A percentile compares a stretch with the other conserved stretches of the same genome.
Conservation (phyloP, 1,140 invertebrate genomes). For the Cyclina sinensis region DNA sequence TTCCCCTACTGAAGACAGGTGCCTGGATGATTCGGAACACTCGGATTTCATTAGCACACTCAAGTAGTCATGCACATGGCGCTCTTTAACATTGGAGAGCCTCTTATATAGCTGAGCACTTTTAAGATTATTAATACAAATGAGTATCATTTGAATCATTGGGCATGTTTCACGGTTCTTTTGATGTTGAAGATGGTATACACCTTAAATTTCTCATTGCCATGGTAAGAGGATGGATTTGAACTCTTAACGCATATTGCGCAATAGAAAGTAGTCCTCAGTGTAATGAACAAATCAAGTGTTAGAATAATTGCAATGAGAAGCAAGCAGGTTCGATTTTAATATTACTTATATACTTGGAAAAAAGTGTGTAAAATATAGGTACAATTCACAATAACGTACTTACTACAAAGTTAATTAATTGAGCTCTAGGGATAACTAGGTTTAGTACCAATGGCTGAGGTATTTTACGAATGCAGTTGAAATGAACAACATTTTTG, state of each 20-base stretch:
- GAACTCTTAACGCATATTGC: slow-evolving; percentile 40
- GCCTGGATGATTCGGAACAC: slow-evolving; percentile 23
- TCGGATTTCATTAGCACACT: slow-evolving; percentile 49
- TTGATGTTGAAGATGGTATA: slow-evolving; percentile 56
- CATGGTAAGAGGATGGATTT: slow-evolving; percentile 17
- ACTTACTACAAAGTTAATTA: neutral
- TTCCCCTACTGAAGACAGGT: neutral
- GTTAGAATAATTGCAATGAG: neutral
- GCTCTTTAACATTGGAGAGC: slow-evolving; percentile 34
- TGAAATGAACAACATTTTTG: neutral
- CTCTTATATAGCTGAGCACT: slow-evolving; percentile 16
- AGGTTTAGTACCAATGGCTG: neutral
- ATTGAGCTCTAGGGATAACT: neutral
- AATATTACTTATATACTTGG: slow-evolving; percentile 2
- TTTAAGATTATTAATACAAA: slow-evolving; percentile 60
- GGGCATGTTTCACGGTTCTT: slow-evolving; percentile 16
- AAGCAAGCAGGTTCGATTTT: slow-evolving; percentile 27
- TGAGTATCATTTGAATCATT: slow-evolving; percentile 50
- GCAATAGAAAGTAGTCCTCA: slow-evolving; percentile 26
- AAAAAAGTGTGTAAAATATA: neutral
- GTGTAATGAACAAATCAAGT: slow-evolving; percentile 9
- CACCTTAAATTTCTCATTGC: slow-evolving; percentile 18
- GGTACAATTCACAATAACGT: neutral
- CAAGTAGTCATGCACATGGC: slow-evolving; percentile 53
- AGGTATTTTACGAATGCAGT: neutral